Conservation (phyloP, 2,113 vertebrate species). For the Coptodon bakossiorum region DNA sequence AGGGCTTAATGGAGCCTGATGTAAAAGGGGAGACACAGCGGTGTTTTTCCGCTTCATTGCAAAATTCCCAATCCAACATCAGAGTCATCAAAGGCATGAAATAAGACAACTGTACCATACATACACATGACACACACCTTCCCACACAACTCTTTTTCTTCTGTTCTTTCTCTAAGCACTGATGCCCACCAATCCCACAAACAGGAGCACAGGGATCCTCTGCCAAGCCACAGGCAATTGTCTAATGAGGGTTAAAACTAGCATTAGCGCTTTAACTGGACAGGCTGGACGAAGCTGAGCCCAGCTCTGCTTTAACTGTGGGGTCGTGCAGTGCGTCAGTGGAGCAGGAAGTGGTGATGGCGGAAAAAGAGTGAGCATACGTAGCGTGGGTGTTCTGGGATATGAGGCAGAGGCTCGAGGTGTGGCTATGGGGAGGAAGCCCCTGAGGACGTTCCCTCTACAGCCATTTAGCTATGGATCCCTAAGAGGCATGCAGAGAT, state of each 20-base stretch:
- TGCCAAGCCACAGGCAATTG: background rate
- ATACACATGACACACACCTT: background rate
- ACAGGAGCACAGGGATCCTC: background rate
- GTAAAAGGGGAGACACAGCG: background rate
- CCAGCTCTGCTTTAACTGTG: background rate
- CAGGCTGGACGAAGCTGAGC: background rate
- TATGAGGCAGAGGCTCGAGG: background rate
- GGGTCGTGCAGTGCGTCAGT: background rate
- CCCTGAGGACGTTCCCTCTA: conserved; percentile 6
- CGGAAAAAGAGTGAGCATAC: background rate
- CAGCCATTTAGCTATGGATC: conserved; percentile 29
- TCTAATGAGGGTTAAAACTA: conserved; percentile 47
- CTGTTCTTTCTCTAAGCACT: background rate
- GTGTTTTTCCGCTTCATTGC: background rate
- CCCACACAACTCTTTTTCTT: background rate
- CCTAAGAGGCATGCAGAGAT: conserved; percentile 38
- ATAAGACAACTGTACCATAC: background rate
- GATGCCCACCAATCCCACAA: background rate
- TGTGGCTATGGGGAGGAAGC: background rate
- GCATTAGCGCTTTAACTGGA: conserved; percentile 6
- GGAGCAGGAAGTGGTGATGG: background rate
- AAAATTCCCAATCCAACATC: background rate
- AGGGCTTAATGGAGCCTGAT: conserved; percentile 63
- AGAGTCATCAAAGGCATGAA: background rate
- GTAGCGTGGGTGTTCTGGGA: background rate